Conservation (phyloP, 2,888 invertebrate species). For the Ceramica pisi region DNA sequence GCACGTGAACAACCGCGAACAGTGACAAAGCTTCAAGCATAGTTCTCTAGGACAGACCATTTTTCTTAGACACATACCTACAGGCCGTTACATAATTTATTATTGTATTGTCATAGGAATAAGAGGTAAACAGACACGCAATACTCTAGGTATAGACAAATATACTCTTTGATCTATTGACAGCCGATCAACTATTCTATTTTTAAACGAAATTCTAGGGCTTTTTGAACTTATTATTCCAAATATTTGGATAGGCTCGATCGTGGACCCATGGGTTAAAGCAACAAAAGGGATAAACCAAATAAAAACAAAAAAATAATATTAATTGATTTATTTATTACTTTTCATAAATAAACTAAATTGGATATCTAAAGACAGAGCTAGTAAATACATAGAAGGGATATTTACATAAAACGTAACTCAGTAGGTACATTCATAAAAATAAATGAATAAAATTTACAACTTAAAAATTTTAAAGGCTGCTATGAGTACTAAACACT, state of each 20-base stretch:
- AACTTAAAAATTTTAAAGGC: constrained; percentile 83
- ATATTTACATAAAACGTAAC: constrained; percentile 87
- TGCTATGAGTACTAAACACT: constrained; percentile 76
- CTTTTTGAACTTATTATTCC: constrained; percentile 69
- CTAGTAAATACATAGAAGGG: constrained; percentile 84
- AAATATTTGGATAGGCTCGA: constrained; percentile 68
- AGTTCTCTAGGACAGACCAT: constrained; percentile 54
- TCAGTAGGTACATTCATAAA: constrained; percentile 76
- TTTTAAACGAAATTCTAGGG: constrained; percentile 50
- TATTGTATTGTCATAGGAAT: constrained; percentile 83
- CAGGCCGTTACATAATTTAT: constrained; percentile 64
- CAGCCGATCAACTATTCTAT: constrained; percentile 49
- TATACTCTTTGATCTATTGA: constrained; percentile 55
- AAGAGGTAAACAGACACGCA: constrained; percentile 76
- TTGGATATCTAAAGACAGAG: constrained; percentile 85
- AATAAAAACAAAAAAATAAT: constrained; percentile 79
- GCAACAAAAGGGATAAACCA: constrained; percentile 68
- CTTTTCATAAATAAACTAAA: constrained; percentile 89
- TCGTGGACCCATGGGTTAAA: constrained; percentile 78
- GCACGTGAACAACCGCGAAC: constrained; percentile 22
- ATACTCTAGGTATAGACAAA: constrained; percentile 61
- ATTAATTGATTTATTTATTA: constrained; percentile 88
- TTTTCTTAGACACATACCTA: constrained; percentile 64
- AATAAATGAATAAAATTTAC: constrained; percentile 86
- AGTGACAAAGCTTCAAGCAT: constrained; percentile 57